These are phyloP conservation scores for Philereme transversata DNA, from an alignment of 2,888 invertebrate species.

Conservation along the genomic window DNA sequence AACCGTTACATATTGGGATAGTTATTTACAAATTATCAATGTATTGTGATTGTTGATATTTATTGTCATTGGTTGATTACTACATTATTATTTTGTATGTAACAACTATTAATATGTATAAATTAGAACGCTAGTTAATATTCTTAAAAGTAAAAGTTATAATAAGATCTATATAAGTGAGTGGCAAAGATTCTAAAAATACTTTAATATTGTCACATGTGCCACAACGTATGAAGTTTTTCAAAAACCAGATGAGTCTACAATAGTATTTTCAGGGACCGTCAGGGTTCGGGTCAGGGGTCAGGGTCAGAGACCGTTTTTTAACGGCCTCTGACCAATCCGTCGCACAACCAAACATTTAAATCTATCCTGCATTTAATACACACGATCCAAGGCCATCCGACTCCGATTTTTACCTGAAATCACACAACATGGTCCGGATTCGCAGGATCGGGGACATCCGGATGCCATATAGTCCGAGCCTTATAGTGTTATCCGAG, in stretches of 20 bases:
- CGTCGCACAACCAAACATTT: no score
- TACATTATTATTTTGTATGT: not conserved
- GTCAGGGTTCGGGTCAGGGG: no score
- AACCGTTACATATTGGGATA: conserved; percentile 24
- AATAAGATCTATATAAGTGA: not conserved
- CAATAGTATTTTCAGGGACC: no score
- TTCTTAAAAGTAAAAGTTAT: conserved; percentile 17
- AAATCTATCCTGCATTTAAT: no score
- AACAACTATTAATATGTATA: not conserved
- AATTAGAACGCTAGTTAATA: not conserved
- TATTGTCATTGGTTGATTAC: conserved; percentile 63
- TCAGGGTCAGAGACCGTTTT: no score
- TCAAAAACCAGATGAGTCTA: not conserved
- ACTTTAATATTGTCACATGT: not conserved
- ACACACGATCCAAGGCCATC: no score
- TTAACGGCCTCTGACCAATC: no score
- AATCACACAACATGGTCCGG: no score
- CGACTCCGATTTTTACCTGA: no score
- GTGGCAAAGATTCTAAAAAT: not conserved
- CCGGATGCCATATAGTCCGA: no score
- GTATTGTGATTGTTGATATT: conserved; percentile 58
- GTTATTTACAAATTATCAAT: conserved; percentile 35
- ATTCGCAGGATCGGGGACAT: no score
- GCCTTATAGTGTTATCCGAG: no score
- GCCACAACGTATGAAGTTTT: not conserved